These are phyloP conservation scores for Podargus strigoides DNA, from an alignment of 2,797 vertebrate species.

Conservation along the genomic window DNA sequence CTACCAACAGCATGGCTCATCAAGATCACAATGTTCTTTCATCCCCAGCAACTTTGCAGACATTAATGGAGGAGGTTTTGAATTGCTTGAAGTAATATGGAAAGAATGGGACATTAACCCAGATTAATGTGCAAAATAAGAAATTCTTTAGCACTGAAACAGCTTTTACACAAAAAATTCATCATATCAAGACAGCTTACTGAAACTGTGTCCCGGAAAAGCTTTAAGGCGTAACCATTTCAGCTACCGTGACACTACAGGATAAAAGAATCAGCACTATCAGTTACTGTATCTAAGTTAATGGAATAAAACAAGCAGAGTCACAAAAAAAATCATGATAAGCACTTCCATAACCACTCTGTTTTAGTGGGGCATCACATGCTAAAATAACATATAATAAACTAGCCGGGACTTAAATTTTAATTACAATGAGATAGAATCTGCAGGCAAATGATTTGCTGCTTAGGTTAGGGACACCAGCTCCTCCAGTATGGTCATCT, in stretches of 20 bases:
- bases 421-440: background rate
- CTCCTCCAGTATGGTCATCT: background rate
- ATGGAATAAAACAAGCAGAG: background rate
- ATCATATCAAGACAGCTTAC: background rate
- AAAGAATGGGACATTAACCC: constrained; percentile 1
- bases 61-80: background rate
- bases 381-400: background rate
- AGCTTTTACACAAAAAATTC: background rate
- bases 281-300: background rate
- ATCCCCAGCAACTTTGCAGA: background rate
- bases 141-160: constrained; percentile 1
- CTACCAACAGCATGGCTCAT: background rate
- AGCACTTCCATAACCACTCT: background rate
- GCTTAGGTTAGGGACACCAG: background rate
- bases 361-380: background rate
- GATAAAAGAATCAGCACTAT: background rate
- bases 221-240: background rate
- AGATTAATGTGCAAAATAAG: background rate
- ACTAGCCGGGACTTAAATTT: background rate
- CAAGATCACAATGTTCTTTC: background rate
- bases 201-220: background rate
- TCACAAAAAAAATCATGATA: background rate
- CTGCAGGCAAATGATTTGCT: background rate
- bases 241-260: background rate
- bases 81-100: background rate